phyloP scores from a whole-genome alignment of 2,888 invertebrate genomes.

The Lepidonotus clava region DNA sequence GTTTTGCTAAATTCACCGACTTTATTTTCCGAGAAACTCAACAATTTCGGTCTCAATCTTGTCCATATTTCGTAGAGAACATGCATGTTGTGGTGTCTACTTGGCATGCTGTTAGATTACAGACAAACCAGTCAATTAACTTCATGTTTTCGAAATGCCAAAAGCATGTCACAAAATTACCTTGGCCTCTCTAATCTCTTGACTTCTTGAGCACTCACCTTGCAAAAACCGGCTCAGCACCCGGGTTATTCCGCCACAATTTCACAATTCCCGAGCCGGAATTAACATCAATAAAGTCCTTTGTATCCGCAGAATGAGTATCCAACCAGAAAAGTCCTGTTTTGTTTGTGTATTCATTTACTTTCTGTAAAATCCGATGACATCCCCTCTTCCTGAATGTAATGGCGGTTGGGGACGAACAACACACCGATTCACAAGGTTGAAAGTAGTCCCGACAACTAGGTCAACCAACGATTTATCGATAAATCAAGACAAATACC shows the following conservation, averaged over 20 bases:
- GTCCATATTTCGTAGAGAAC: too few species aligned
- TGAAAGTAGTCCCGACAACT: slow-evolving; percentile 30
- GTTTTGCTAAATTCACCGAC: too few species aligned
- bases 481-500: not conserved
- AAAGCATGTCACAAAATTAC: slow-evolving; percentile 37
- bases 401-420: slow-evolving; percentile 52
- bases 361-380: slow-evolving; percentile 31
- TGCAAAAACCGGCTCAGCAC: slow-evolving; percentile 49
- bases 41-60: too few species aligned
- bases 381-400: slow-evolving; percentile 53
- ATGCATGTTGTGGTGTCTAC: too few species aligned
- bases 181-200: not conserved
- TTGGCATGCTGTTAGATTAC: too few species aligned
- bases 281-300: not conserved
- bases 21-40: too few species aligned
- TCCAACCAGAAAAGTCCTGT: not conserved
- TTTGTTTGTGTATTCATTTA: slow-evolving; percentile 47
- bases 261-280: not conserved
- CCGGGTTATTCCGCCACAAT: not conserved
- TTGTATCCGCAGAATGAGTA: not conserved
- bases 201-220: slow-evolving; percentile 48
- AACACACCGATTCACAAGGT: slow-evolving; percentile 25
- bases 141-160: slow-evolving; percentile 14
- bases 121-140: too few species aligned
- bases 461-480: not conserved